These are phyloP conservation scores for Schizothorax lantsangensis DNA, from an alignment of 2,797 vertebrate species.

Conservation along the genomic window DNA sequence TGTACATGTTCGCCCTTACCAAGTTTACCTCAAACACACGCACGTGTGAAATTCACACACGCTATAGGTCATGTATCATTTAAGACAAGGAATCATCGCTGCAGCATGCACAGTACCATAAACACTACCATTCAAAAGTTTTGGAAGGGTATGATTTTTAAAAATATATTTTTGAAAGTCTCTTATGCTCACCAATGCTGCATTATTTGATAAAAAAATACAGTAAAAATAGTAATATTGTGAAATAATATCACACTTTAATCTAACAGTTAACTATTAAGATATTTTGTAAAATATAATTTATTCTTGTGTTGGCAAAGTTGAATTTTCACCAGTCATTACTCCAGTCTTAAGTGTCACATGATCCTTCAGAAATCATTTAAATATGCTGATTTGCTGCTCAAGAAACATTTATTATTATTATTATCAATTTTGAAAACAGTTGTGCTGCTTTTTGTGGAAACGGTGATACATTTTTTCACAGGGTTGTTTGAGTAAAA, in stretches of 20 bases:
- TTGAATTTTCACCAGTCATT: background rate
- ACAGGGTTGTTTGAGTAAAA: too few relatives aligned
- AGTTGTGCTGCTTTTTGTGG: background rate
- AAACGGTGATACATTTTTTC: background rate
- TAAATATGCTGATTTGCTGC: background rate
- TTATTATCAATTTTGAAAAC: background rate
- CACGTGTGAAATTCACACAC: slow-evolving; percentile 37
- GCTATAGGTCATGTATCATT: slow-evolving; percentile 15
- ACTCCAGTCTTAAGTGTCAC: background rate
- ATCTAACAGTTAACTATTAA: background rate
- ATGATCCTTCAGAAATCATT: background rate
- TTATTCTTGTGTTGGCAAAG: background rate
- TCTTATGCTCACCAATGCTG: background rate
- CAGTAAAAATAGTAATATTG: background rate
- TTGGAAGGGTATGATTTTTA: too few relatives aligned
- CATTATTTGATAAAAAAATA: background rate
- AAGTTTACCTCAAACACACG: slow-evolving; percentile 41
- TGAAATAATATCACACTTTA: background rate
- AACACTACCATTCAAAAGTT: background rate
- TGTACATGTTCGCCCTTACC: slow-evolving; percentile 48
- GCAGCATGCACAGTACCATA: background rate
- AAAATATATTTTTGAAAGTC: background rate
- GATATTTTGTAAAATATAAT: background rate
- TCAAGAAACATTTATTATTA: background rate
- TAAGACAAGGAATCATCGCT: background rate